Percentiles rank a stretch among this genome's conserved stretches.
phyloP scores from a whole-genome alignment of 2,888 invertebrate species.

The Dolichomitus sp. region DNA sequence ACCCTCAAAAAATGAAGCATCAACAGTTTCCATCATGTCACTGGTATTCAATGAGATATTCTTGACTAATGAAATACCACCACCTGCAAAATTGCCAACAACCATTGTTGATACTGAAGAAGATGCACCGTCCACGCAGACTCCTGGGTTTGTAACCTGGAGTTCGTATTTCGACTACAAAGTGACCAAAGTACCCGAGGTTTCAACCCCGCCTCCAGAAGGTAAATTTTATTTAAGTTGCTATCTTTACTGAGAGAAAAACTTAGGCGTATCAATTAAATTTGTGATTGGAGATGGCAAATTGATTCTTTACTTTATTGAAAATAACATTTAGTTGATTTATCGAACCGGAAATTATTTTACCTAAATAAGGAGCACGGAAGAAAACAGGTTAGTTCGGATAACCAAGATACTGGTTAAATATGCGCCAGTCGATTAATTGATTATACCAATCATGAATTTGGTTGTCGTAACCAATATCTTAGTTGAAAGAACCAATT shows the following conservation, averaged over 20 bases:
- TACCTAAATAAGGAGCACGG: no score
- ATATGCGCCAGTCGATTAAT: no score
- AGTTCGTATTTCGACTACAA: conserved; percentile 85
- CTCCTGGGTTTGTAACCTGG: conserved; percentile 87
- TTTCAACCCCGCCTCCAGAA: conserved; percentile 65
- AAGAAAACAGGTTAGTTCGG: no score
- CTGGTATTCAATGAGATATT: conserved; percentile 67
- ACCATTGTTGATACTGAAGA: conserved; percentile 70
- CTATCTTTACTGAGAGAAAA: not conserved
- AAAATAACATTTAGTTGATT: no score
- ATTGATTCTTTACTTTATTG: no score
- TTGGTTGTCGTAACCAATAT: no score
- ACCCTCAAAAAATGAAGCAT: conserved; percentile 65
- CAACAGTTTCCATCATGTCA: conserved; percentile 58
- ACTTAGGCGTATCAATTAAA: no score
- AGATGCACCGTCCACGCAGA: conserved; percentile 76
- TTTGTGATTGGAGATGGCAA: no score
- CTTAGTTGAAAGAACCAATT: no score
- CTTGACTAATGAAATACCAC: conserved; percentile 64
- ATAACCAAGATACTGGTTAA: no score
- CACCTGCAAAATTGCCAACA: conserved; percentile 66
- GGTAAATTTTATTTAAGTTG: conserved; percentile 69
- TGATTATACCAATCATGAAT: no score
- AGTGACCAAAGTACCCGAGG: conserved; percentile 76
- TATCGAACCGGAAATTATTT: no score